Evolutionary conservation across 2,797 vertebrate genomes (phyloP), one percentile per base, ranked within the genome.

Genomic region (Lindbergichthys nudifrons): DNA sequence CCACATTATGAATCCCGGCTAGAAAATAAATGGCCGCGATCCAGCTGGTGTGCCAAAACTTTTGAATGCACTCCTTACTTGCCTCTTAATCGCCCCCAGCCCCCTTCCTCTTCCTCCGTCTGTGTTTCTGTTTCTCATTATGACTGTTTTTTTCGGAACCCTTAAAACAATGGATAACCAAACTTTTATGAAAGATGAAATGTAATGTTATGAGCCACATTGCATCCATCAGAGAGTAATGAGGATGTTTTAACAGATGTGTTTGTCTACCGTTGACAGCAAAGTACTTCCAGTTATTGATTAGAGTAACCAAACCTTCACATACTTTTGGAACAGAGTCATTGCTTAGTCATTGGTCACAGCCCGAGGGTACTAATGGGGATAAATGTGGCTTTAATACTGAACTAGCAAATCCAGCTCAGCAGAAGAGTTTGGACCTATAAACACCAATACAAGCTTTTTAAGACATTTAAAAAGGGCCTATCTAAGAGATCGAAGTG

Each of bases 91-190:
- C 19, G 21, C 10, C 68, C 64, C 10, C 41, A 12, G 10, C 43
- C 18, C 54, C 56, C n/a, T 43, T 41, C 47, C 63, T 26, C 36
- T 26, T 32, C 68, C 42, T 45, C 65, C 43, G 47, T 32, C 66
- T 76, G 26, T 6, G 16, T 80, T 70, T 80, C 85, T 90, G 85
- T 77, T 89, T 85, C 81, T 90, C 79, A 84, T 87, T 90, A 83
- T 18, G 50, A 18, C 63, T 62, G 23, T 26, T 3, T 60, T 65
- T 76, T 39, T 69, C 41, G 70, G 59, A 87, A 84, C 65, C 46
- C 65, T 79, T 21, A 75, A 77, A 85, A 74, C 70, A 71, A 54
- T 42, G 7, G 53, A 16, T 61, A 13, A 19, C 15, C 52, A 36
- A 36, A 36, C 64, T 69, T 12, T 39, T 11, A 23, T 6, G 2